These are phyloP conservation scores for Astyanax mexicanus DNA, from an alignment of 2,797 vertebrate genomes.

Conservation along the genomic window DNA sequence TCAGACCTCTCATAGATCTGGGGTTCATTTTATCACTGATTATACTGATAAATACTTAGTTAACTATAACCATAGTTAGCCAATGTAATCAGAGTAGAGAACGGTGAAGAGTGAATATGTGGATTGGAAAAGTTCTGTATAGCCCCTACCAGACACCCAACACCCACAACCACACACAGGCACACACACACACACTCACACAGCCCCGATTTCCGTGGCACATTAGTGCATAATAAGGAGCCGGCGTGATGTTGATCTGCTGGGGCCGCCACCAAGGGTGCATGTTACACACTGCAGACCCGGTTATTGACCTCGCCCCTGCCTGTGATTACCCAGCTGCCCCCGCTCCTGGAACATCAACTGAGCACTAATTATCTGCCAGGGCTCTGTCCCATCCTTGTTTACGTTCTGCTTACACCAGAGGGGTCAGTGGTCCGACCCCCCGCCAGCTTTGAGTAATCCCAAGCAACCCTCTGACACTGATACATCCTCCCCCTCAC, in stretches of 20 bases:
- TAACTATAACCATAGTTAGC: not conserved
- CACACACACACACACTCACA: no score
- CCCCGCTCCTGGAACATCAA: conserved; percentile 81
- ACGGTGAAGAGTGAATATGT: not conserved
- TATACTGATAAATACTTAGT: conserved; percentile 12
- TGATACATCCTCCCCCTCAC: conserved; percentile 76
- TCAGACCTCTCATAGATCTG: conserved; percentile 12
- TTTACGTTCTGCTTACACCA: conserved; percentile 91
- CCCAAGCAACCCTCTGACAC: conserved; percentile 76
- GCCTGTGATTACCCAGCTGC: conserved; percentile 80
- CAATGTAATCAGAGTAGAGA: not conserved
- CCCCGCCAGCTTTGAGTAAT: conserved; percentile 75
- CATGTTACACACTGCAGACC: conserved; percentile 75
- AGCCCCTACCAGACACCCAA: conserved; percentile 50
- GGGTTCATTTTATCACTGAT: not conserved
- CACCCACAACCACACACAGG: no score
- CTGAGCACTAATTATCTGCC: conserved; percentile 88
- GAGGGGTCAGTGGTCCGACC: conserved; percentile 86
- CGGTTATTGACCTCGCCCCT: conserved; percentile 81
- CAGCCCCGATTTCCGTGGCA: conserved; percentile 57
- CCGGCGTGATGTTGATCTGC: conserved; percentile 64
- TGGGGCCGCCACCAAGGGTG: conserved; percentile 58
- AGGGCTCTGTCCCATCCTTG: conserved; percentile 75
- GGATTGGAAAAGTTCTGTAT: conserved; percentile 15
- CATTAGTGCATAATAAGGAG: conserved; percentile 65